These are phyloP conservation scores for Taxidea taxus DNA, from an alignment of 2,113 vertebrate genomes.

Conservation along the genomic window DNA sequence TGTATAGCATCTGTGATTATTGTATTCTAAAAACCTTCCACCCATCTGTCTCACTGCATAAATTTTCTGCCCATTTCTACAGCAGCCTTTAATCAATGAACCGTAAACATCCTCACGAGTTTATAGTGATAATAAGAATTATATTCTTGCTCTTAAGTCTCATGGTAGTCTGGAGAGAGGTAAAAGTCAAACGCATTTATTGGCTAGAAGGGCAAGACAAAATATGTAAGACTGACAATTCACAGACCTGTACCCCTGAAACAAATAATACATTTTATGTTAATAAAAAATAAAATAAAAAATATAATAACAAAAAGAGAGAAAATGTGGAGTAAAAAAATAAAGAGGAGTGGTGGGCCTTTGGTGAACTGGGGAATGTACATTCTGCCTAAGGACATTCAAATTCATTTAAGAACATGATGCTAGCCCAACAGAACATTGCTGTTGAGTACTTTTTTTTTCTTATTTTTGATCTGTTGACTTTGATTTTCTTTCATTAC, in stretches of 20 bases:
- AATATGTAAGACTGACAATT: background rate
- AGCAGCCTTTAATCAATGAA: background rate
- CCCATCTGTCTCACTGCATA: background rate
- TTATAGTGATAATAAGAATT: background rate
- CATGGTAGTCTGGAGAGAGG: background rate
- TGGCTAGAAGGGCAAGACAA: background rate
- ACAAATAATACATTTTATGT: no score
- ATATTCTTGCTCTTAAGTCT: background rate
- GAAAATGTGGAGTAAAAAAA: background rate
- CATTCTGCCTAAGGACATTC: background rate
- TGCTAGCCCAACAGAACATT: background rate
- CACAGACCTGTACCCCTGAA: no score
- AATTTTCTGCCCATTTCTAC: background rate
- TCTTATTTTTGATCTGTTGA: background rate
- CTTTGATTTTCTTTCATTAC: constrained; percentile 35
- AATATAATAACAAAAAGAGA: background rate
- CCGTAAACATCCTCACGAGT: background rate
- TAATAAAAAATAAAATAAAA: no score
- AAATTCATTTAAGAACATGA: background rate
- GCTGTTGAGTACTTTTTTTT: background rate
- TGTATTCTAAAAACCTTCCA: background rate
- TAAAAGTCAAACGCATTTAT: constrained; percentile 14
- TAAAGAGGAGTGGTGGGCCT: background rate
- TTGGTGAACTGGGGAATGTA: background rate
- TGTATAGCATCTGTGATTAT: background rate